Evolutionary conservation across 2,797 vertebrate genomes (phyloP).

Genomic region (Crenichthys baileyi): DNA sequence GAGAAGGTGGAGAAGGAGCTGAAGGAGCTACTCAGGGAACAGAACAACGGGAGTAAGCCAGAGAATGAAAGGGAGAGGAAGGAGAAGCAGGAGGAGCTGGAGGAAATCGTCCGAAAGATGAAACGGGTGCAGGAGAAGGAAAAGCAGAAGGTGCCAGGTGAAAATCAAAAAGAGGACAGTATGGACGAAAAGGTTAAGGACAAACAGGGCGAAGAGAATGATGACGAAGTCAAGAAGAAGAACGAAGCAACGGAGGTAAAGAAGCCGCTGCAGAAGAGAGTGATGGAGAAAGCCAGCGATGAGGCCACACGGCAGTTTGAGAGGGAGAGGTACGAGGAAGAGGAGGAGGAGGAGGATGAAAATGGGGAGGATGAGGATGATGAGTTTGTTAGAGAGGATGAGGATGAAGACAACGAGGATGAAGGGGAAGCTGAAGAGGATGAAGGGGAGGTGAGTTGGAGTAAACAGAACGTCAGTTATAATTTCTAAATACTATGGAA

Average conservation of each 20-base stretch:
- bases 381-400: conserved; percentile 66
- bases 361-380: conserved; percentile 56
- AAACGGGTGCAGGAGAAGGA: conserved; percentile 65
- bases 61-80: conserved; percentile 71
- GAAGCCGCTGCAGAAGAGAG: conserved; percentile 78
- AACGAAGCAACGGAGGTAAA: conserved; percentile 57
- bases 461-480: background rate
- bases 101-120: conserved; percentile 76
- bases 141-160: conserved; percentile 38
- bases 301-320: conserved; percentile 86
- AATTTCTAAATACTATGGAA: background rate
- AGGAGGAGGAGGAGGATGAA: conserved; percentile 47
- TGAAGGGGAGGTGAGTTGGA: conserved; percentile 71
- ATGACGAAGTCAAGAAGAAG: conserved; percentile 28
- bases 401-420: conserved; percentile 58
- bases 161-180: conserved; percentile 28
- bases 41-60: conserved; percentile 58
- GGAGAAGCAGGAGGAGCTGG: conserved; percentile 80
- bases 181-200: background rate
- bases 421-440: conserved; percentile 62
- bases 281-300: conserved; percentile 87
- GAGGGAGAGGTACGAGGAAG: conserved; percentile 70
- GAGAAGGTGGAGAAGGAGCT: conserved; percentile 76
- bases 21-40: conserved; percentile 62
- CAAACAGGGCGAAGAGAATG: conserved; percentile 41